Evolutionary conservation across 37 sponge, comb jelly and placozoan genomes (phyloP).

Genomic region (Beroe forskalii): DNA sequence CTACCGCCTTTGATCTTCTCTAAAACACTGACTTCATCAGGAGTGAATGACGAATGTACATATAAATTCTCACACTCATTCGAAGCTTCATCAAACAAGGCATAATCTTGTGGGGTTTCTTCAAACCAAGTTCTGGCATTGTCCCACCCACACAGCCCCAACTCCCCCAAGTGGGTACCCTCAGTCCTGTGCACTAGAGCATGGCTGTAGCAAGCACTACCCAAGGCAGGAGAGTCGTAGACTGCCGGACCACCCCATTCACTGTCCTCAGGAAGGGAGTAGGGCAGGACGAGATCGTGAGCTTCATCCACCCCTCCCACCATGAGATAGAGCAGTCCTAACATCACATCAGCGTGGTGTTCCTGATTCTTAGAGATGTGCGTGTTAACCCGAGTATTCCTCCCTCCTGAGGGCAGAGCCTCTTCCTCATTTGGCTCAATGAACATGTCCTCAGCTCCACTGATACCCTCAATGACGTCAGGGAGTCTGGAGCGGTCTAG

Average conservation of each 20-base stretch:
- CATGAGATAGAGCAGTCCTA: constrained; percentile 35
- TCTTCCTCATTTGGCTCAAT: neutral
- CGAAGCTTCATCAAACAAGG: neutral
- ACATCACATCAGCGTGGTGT: constrained; percentile 48
- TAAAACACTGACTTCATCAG: neutral
- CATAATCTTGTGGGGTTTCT: neutral
- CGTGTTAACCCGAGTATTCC: constrained; percentile 13
- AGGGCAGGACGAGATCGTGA: constrained; percentile 54
- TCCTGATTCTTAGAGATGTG: constrained; percentile 46
- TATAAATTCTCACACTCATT: neutral
- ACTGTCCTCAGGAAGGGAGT: constrained; percentile 41
- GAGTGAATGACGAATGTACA: neutral
- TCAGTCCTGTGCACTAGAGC: constrained; percentile 33
- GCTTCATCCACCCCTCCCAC: constrained; percentile 54
- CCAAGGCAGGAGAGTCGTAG: constrained; percentile 49
- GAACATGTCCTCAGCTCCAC: constrained; percentile 35
- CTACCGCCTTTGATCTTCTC: neutral
- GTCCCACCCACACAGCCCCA: constrained; percentile 15
- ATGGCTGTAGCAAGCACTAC: neutral
- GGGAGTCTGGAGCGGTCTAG: constrained; percentile 35
- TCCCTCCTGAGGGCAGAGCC: neutral
- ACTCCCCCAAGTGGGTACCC: constrained; percentile 6
- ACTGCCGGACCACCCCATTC: constrained; percentile 35
- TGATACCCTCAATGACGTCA: constrained; percentile 38
- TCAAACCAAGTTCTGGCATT: constrained; percentile 27